Evolutionary conservation across 2,797 vertebrate genomes (phyloP).

Genomic region (Sebastes taczanowskii): DNA sequence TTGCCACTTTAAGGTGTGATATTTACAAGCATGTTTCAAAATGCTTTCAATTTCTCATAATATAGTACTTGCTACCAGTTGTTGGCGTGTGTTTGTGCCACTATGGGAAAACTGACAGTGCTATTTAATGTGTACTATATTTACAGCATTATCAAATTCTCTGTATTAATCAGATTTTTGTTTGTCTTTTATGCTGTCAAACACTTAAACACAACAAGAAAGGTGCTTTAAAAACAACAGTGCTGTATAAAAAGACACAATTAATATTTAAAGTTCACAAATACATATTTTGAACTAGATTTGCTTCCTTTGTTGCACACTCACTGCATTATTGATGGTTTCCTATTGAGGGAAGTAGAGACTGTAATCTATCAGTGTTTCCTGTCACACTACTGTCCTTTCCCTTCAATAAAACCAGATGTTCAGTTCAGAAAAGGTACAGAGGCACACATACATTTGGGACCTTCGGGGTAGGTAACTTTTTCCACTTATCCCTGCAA

Average conservation of each 20-base stretch:
- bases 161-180: not conserved
- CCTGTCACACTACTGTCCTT: constrained; percentile 56
- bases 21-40: not conserved
- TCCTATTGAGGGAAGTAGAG: constrained; percentile 76
- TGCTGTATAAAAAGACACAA: not conserved
- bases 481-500: not conserved
- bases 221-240: not conserved
- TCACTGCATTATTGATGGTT: constrained; percentile 71
- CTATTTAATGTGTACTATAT: not conserved
- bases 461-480: constrained; percentile 54
- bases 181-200: not conserved
- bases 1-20: not conserved
- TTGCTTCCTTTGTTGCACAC: constrained; percentile 48
- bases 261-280: not conserved
- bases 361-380: constrained; percentile 74
- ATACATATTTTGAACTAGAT: constrained; percentile 31
- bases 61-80: not conserved
- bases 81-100: not conserved
- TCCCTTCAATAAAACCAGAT: constrained; percentile 66
- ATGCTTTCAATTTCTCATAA: not conserved
- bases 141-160: not conserved
- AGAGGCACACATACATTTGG: not conserved
- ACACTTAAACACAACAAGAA: not conserved
- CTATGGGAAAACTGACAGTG: not conserved
- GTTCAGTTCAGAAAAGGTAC: constrained; percentile 48